Evolutionary conservation across 1,140 invertebrate genomes (phyloP).

Genomic region (Zelostemma sp.): DNA sequence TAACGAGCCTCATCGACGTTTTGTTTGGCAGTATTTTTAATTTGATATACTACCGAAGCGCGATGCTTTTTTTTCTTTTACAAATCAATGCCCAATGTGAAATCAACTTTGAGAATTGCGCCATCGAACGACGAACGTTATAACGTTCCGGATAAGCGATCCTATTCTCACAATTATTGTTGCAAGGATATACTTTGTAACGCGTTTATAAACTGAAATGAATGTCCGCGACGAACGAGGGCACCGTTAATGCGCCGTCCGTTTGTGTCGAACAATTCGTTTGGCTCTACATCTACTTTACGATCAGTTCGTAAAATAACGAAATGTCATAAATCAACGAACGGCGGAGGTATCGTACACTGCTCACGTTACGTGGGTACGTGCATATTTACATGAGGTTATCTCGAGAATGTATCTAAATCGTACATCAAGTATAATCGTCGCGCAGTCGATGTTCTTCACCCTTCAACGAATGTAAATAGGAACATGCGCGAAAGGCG

Average conservation of each 20-base stretch:
- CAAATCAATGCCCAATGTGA: too few relatives aligned
- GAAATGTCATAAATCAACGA: constrained; percentile 7
- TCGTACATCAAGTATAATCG: neutral
- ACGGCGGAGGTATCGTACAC: neutral
- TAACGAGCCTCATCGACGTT: too few relatives aligned
- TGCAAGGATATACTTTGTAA: neutral
- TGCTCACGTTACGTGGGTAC: neutral
- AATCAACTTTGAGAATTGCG: too few relatives aligned
- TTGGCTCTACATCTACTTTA: constrained; percentile 7
- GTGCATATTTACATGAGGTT: neutral
- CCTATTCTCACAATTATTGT: neutral
- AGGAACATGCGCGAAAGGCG: neutral
- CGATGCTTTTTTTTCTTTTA: too few relatives aligned
- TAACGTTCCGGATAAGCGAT: neutral
- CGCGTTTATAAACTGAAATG: neutral
- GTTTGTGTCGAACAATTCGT: constrained; percentile 5
- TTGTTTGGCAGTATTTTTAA: too few relatives aligned
- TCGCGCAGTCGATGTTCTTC: constrained; percentile 2
- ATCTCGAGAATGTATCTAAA: constrained; percentile 4
- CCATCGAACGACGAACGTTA: too few relatives aligned
- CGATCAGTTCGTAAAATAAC: constrained; percentile 5
- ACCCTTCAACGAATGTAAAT: constrained; percentile 2
- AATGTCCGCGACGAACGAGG: neutral
- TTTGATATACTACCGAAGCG: too few relatives aligned
- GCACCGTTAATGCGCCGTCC: constrained; percentile 1